Evolutionary conservation across 1,140 invertebrate species (phyloP).

Genomic region (Cotesia glomerata): DNA sequence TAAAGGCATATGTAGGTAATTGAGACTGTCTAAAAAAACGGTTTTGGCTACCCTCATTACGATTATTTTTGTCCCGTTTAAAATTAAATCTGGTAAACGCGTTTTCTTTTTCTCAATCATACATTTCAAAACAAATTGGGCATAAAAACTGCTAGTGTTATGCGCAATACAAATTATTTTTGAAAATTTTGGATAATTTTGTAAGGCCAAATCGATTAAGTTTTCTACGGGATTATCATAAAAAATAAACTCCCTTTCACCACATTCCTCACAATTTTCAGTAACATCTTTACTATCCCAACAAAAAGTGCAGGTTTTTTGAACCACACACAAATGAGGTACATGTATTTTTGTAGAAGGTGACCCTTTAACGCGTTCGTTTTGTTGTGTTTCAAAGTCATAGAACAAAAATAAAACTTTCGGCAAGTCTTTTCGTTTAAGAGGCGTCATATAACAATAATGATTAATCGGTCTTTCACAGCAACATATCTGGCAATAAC

Average conservation of each 20-base stretch:
- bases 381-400: neutral
- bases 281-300: neutral
- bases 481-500: too few species aligned
- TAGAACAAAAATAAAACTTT: neutral
- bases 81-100: slow-evolving; percentile 32
- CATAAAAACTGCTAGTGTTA: slow-evolving; percentile 38
- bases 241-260: slow-evolving; percentile 15
- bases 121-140: slow-evolving; percentile 41
- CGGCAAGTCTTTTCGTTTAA: neutral
- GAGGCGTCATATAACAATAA: neutral
- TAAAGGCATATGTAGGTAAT: slow-evolving; percentile 35
- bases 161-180: slow-evolving; percentile 37
- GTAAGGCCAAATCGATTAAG: slow-evolving; percentile 22
- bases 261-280: neutral
- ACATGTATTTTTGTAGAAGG: neutral
- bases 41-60: slow-evolving; percentile 28
- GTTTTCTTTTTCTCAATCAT: slow-evolving; percentile 24
- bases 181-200: neutral
- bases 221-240: slow-evolving; percentile 1
- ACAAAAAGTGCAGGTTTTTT: too few species aligned
- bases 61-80: slow-evolving; percentile 37
- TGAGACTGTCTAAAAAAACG: slow-evolving; percentile 30
- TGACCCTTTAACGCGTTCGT: neutral
- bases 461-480: neutral
- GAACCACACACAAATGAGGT: neutral